Percentiles rank a stretch among this genome's conserved stretches.
Evolutionary conservation across 2,888 invertebrate genomes (phyloP).

Genomic region (Myopa tessellatipennis): DNA sequence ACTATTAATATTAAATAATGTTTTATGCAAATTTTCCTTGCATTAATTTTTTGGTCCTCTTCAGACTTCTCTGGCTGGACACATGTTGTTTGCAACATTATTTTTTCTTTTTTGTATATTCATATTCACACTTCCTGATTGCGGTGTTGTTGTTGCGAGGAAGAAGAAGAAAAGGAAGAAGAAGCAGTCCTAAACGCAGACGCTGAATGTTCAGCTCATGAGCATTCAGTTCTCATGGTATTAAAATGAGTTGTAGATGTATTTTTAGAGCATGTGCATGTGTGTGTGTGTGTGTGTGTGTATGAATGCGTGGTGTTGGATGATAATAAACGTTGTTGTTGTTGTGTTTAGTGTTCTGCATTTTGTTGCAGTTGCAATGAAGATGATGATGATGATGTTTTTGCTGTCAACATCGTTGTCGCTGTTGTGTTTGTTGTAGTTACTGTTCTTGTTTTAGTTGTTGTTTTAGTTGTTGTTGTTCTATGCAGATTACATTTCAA

Average conservation of each 20-base stretch:
- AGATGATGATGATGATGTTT: slow-evolving; percentile 23
- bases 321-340: slow-evolving; percentile 2
- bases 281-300: neutral
- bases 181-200: no score
- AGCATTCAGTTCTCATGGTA: neutral
- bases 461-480: slow-evolving; percentile 31
- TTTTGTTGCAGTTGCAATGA: slow-evolving; percentile 31
- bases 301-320: neutral
- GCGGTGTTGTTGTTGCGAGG: neutral
- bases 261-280: neutral
- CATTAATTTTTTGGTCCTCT: no score
- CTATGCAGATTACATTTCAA: slow-evolving; percentile 46
- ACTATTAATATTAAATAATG: no score
- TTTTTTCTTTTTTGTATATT: neutral
- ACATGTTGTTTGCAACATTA: slow-evolving; percentile 1
- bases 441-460: slow-evolving; percentile 1
- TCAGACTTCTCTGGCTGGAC: no score
- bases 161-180: no score
- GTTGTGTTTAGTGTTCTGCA: slow-evolving; percentile 13
- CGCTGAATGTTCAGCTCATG: no score
- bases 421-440: slow-evolving; percentile 7
- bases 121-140: neutral
- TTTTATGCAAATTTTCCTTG: no score
- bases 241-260: neutral
- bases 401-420: slow-evolving; percentile 11